Base-by-base conservation (phyloP, 2,888 invertebrate genomes). In the Falcaria lacertinaria region DNA sequence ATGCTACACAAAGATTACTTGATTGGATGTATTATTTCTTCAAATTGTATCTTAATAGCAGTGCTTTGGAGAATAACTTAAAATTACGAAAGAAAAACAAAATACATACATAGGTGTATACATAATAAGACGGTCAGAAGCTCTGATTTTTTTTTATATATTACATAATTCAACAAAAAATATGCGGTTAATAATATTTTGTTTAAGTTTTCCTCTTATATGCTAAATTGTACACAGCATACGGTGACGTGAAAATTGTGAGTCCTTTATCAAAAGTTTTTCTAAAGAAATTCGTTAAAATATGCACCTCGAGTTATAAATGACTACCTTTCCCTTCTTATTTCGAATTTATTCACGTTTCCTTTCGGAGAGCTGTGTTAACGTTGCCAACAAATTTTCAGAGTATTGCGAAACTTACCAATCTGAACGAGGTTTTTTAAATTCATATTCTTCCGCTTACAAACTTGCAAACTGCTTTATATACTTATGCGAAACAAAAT, bases 261-360 rank as follows among this genome's bases (percentile, higher is more conserved):
- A 28, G 28, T 28, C 28, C 28, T 36, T 19, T 13, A 46, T 42
- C 45, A 47, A 47, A 45, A 50, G 42, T 56, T 52, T 61, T 52
- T 47, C 45, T 42, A 49, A 48, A 41, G 46, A 41, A 45, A 46
- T 58, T 60, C 34, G n/a, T 2, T 19, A 38, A 22, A 45, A 48
- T 50, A 38, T 50, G 42, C 43, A 37, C 44, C 35, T 53, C 51
- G 62, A 60, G 57, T 58, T 61, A 44, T 40, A 57, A 62, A 60
- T 62, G 60, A 60, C 56, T 60, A 57, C 59, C 58, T 66, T 61
- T 57, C 59, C 59, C 64, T 67, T 60, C 63, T 59, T 57, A 59
- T 69, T 69, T 62, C 59, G 57, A 69, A 69, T 71, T 73, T 72
- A 74, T 73, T 70, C 72, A 66, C 65, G 64, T 69, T 64, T 60